Evolutionary conservation across 2,797 vertebrate species (phyloP), one percentile per base, ranked within the genome.

Genomic region (Poeciliopsis presidionis): DNA sequence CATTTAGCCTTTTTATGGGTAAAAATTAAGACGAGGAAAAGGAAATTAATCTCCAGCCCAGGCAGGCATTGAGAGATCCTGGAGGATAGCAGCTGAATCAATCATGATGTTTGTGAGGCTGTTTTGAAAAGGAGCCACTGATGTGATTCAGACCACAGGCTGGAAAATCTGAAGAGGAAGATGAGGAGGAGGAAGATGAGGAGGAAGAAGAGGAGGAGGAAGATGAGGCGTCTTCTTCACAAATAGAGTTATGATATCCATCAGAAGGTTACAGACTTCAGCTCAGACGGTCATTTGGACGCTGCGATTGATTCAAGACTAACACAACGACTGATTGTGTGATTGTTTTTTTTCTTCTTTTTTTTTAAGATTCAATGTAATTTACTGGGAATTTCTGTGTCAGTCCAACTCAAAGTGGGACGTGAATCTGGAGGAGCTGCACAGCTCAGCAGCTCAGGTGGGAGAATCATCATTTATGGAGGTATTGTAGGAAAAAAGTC

Each of bases 1-100:
- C 98, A 99, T 98, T 98, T 97, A 98, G 96, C 97, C 97, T 98
- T 96, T 98, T 97, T 97, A 97, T 96, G 96, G 96, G 97, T 96
- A 96, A 97, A 97, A 98, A 98, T 97, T 96, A 97, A 98, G 97
- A 97, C 95, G 97, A 97, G 97, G 96, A 96, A 89, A 96, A 96
- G 95, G 96, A 98, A 97, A 99, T 99, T 97, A 98, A 97, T 97
- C 97, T 97, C 84, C 95, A 84, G 95, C 95, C 95, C 95, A 95
- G 96, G 97, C 96, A 96, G 96, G 95, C 96, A 93, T 94, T 95
- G 95, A 95, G 96, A 97, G 96, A 95, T 96, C 95, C 95, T 95
- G 95, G 94, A 95, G 96, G 97, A 97, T 96, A 96, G 96, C 91
- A 95, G 95, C 86, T 95, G 96, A 97, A 96, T 95, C 96, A 96